Evolutionary conservation across 1,140 invertebrate species (phyloP), one percentile per base, ranked within the genome.

Genomic region (Nymphalis io): DNA sequence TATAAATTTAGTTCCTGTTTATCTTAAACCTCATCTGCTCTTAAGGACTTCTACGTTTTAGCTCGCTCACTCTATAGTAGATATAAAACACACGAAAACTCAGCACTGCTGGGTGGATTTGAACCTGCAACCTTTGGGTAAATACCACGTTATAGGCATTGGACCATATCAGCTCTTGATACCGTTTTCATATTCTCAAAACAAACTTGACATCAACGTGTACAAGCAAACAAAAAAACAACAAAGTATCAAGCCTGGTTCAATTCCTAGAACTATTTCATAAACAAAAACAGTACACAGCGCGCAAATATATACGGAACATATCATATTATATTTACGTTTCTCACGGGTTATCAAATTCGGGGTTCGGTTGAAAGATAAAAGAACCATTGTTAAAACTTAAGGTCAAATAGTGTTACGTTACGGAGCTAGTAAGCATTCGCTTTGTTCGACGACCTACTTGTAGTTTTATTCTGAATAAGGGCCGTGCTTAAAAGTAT

Each of bases 271-370:
- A 51, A 51, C 16, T 20, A 51, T 42, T 15, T 42, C 1, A 42
- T 42, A 42, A 42, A 42, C 40, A 42, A 42, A 15, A 33, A 33
- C 27, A 0, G 10, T 33, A 33, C 6, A 33, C 10, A 62, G 44
- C 44, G 23, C 44, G 27, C 27, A 33, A 42, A 61, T 58, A 68
- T 51, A 40, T 42, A 57, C n/a, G 13, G 20, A 48, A 48, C 44
- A 48, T 61, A 61, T 66, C 69, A 61, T 61, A 55, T 71, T 65
- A 53, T 79, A 79, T 82, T 84, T 83, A 73, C 69, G 69, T 57
- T 85, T 85, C 83, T 71, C 85, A 85, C 85, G 78, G 79, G 74
- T 81, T 83, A 83, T 88, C 85, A 80, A 76, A 82, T 85, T 82
- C 84, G 59, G 73, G 78, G 75, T 81, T 84, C 81, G 72, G 39